phyloP scores from a whole-genome alignment of 2,113 vertebrate genomes.

The Corythornis vintsioides region DNA sequence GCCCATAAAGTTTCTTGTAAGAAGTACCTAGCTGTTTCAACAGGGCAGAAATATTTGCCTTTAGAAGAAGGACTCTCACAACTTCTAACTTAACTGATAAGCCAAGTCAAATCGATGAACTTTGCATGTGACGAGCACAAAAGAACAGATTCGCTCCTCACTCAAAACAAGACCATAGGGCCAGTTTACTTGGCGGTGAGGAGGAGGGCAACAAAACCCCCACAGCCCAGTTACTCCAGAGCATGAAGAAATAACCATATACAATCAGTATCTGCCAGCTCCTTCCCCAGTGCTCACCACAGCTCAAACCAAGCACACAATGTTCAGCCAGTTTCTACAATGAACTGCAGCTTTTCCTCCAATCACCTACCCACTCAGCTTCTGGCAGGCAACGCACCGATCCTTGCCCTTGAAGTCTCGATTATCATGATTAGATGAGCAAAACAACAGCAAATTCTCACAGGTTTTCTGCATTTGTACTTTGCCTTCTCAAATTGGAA shows the following conservation, averaged over 20 bases:
- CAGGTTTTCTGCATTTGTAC: background rate
- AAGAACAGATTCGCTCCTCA: background rate
- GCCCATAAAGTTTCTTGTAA: background rate
- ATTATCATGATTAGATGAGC: background rate
- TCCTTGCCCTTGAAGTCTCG: background rate
- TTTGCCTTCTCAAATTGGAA: background rate
- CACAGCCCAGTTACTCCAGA: background rate
- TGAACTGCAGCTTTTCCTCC: accelerated
- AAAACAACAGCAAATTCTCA: background rate
- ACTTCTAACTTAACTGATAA: background rate
- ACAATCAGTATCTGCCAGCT: background rate
- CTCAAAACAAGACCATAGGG: background rate
- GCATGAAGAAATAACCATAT: background rate
- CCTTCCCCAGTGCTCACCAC: background rate
- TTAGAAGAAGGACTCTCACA: background rate
- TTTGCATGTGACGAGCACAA: background rate
- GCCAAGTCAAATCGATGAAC: background rate
- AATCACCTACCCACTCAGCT: accelerated
- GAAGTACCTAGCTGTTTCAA: background rate
- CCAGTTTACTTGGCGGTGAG: background rate
- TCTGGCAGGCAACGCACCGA: background rate
- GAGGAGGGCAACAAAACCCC: background rate
- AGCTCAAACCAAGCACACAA: background rate
- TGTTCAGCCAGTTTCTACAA: background rate
- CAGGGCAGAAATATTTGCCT: background rate